Base-by-base conservation (phyloP, 2,113 vertebrate genomes). In the Holacanthus passer region DNA sequence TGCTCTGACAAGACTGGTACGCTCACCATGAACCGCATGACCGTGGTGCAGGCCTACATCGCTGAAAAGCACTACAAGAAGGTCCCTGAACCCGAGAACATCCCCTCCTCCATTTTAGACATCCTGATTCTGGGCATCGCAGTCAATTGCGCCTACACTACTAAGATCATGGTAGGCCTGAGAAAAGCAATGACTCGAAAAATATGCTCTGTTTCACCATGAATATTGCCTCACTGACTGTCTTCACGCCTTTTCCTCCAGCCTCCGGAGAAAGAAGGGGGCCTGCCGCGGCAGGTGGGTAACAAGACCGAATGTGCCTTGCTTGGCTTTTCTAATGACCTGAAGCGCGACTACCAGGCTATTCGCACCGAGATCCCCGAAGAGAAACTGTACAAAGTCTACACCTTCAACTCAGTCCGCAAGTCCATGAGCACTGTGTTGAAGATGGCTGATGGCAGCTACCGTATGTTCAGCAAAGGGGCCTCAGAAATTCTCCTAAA, bases 291-390 rank as follows among this genome's bases (percentile, higher is more conserved):
- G 80, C 98, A 99, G 83, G 97, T 99, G 94, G 98, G 98, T 82
- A 99, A 99, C 95, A 99, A 99, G 96, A 99, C 98, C 90, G 98
- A 99, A 97, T 99, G 98, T 99, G 96, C 98, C 97, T 97, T 99
- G 96, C 95, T 99, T 86, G 97, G 98, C 92, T 96, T 99, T 86
- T 93, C 96, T 84, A 90, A 95, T 89, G 97, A 99, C 94, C 94
- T 99, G 92, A 99, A 98, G 93, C 96, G 96, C 31, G 97, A 99
- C 93, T 99, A 99, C 94, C 97, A 99, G 93, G 94, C 96, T 0
- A 96, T 99, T 81, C 97, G 98, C 91, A 97, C 96, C 59, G 98
- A 99, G 94, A 99, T 99, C 91, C 97, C 98, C 0, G 98, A 99
- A 93, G 98, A 99, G 91, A 96, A 97, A 89, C 93, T 99, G 16